Base-by-base conservation (phyloP, 1,140 invertebrate species). In the Diploscapter pachys region DNA sequence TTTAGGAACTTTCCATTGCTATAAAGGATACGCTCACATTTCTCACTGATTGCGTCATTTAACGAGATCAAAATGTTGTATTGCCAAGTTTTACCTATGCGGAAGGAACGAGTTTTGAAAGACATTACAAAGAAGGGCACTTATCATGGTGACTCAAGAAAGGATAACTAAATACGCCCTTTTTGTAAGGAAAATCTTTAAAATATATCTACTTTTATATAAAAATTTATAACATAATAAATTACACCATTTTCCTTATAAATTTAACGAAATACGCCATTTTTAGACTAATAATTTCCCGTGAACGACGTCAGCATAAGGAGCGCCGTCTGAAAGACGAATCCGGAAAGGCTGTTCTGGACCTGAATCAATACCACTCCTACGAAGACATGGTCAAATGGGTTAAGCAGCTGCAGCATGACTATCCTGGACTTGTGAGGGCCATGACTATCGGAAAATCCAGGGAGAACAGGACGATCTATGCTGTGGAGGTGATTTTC, bases 401-500 rank as follows among this genome's bases (percentile, higher is more conserved):
- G 82, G 82, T 85, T 82, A 69, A 81, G 11, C 55, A 78, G 1
- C 59, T 85, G 31, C 81, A 80, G 3, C 49, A 74, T 48, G 75
- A 77, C 49, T 79, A 85, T 63, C 80, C 83, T n/a, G 75, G 80
- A 52, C 66, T 85, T 48, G 81, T 83, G 51, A 79, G 81, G 62
- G 82, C 83, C 55, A 85, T 85, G 57, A 80, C 83, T 5, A 85
- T 85, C 68, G 83, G 83, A 13, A 75, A 75, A 49, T 76, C 78
- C 3, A 84, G 85, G 63, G 83, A 85, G 73, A 82, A 82, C 31
- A 71, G 83, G 8, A 71, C 72, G 13, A 85, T 85, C 67, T 83
- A 85, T 68, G 83, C 84, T n/a, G 53, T 84, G 11, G 83, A 84
- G 79, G 82, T 83, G 31, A 49, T 71, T 80, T n/a, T 70, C 62